Percentiles rank a stretch among this genome's conserved stretches.
Evolutionary conservation across 2,888 invertebrate species (phyloP).

Genomic region (Acrobasis suavella): DNA sequence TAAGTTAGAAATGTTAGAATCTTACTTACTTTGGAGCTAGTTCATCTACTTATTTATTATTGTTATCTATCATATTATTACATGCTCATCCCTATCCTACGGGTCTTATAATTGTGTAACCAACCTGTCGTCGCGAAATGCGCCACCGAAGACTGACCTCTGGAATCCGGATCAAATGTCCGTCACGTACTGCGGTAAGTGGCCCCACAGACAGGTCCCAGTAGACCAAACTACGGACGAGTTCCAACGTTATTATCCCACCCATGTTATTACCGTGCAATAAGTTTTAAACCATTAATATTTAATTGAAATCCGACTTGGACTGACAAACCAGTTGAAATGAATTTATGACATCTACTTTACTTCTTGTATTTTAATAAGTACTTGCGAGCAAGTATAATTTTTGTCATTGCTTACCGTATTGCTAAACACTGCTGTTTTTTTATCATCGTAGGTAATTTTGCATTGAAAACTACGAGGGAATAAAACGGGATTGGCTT

Average conservation of each 20-base stretch:
- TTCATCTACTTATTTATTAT: too few species aligned
- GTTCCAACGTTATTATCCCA: neutral
- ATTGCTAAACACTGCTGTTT: too few species aligned
- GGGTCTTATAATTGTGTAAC: neutral
- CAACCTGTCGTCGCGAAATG: slow-evolving; percentile 3
- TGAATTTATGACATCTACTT: neutral
- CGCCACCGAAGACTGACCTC: slow-evolving; percentile 7
- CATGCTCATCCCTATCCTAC: too few species aligned
- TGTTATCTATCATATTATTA: too few species aligned
- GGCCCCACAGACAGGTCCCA: neutral
- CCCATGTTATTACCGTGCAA: slow-evolving; percentile 8
- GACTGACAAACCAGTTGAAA: slow-evolving; percentile 8
- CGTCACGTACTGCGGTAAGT: slow-evolving; percentile 7
- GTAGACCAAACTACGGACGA: slow-evolving; percentile 1
- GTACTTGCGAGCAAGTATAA: neutral
- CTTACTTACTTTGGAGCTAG: neutral
- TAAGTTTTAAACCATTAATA: slow-evolving; percentile 1
- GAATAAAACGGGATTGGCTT: too few species aligned
- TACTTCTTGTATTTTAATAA: slow-evolving; percentile 3
- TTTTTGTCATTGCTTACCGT: too few species aligned
- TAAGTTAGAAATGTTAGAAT: neutral
- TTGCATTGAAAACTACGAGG: too few species aligned
- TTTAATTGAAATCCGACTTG: slow-evolving; percentile 6
- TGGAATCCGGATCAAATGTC: slow-evolving; percentile 20
- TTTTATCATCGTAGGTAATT: too few species aligned